Evolutionary conservation across 1,140 invertebrate species (phyloP).

Genomic region (Andrena cerasifolii): DNA sequence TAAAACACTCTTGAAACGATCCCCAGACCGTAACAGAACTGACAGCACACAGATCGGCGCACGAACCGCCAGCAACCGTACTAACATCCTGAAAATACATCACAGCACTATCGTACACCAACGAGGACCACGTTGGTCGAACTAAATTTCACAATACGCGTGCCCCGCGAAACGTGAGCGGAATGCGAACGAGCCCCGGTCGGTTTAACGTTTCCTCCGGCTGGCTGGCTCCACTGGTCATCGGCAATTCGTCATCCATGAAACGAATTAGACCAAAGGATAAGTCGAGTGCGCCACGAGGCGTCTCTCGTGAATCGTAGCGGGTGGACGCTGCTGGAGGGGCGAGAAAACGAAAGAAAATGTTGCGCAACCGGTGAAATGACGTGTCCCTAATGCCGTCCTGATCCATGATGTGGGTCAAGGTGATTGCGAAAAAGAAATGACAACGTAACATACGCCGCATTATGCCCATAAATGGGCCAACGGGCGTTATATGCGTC

Average conservation of each 20-base stretch:
- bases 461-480: constrained; percentile 77
- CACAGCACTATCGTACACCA: too few species aligned
- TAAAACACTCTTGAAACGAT: too few species aligned
- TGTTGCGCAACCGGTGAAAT: constrained; percentile 62
- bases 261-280: not conserved
- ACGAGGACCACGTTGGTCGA: too few species aligned
- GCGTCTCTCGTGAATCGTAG: not conserved
- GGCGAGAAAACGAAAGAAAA: constrained; percentile 10
- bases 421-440: constrained; percentile 77
- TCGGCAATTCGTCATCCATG: not conserved
- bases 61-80: too few species aligned
- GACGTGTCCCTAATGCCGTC: constrained; percentile 70
- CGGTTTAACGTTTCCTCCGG: not conserved
- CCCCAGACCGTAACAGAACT: too few species aligned
- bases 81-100: too few species aligned
- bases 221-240: not conserved
- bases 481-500: constrained; percentile 64
- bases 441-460: constrained; percentile 74
- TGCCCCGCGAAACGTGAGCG: not conserved
- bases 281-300: not conserved
- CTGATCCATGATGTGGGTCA: constrained; percentile 73
- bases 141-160: too few species aligned
- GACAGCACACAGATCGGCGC: too few species aligned
- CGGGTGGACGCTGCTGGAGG: constrained; percentile 22
- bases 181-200: too few species aligned